Conservation (phyloP, 2,113 vertebrate species). For the Oreochromis niloticus region DNA sequence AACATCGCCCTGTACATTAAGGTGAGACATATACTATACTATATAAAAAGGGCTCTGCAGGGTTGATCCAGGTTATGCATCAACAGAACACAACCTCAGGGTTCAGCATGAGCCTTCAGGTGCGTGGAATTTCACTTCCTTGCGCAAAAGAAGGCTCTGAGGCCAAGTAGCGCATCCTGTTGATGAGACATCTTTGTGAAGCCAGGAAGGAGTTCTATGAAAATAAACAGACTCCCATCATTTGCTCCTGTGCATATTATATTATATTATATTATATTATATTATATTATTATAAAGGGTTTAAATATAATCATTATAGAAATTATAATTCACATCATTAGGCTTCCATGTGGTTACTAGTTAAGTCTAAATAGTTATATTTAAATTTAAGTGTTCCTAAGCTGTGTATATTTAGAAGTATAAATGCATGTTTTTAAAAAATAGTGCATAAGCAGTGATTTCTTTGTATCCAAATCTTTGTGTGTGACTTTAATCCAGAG, state of each 20-base stretch:
- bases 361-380: background rate
- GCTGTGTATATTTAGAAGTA: background rate
- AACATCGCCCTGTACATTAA: constrained; percentile 65
- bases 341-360: background rate
- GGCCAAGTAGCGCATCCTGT: background rate
- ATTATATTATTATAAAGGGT: background rate
- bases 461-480: background rate
- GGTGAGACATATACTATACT: constrained; percentile 36
- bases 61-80: background rate
- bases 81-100: fast-evolving
- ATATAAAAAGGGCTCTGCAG: fast-evolving
- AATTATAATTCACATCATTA: background rate
- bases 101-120: background rate
- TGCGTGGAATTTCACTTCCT: fast-evolving
- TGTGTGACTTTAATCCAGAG: background rate
- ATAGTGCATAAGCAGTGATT: background rate
- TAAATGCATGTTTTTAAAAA: background rate
- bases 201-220: fast-evolving
- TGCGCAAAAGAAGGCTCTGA: background rate
- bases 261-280: background rate
- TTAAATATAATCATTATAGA: background rate
- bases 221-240: background rate
- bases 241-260: background rate
- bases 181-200: background rate
- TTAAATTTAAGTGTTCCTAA: background rate